Evolutionary conservation across 2,888 invertebrate species (phyloP), one percentile per base, ranked within the genome.

Genomic region (Cremastinae sp.): DNA sequence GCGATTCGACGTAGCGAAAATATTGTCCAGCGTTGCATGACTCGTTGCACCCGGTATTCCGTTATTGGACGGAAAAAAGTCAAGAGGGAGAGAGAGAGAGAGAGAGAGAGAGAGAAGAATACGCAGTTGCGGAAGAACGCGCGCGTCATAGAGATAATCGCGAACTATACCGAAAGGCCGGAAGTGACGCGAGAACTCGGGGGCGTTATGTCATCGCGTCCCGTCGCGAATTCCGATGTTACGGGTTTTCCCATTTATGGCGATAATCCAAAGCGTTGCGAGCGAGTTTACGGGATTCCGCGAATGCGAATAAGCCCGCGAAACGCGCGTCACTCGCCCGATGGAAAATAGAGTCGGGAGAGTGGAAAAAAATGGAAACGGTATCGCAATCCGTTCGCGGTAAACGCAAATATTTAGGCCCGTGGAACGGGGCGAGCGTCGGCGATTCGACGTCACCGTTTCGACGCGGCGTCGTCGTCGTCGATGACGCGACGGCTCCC

Each of bases 331-430:
- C n/a, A 28, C 22, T 1, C 12, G 20, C n/a, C 10, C 1, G 2
- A 28, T 36, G 64, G 12, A 16, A 58, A 16, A 28, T 28, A 34
- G 58, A 9, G 49, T n/a, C n/a, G n/a, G 62, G 43, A 53, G 53
- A 43, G 51, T 45, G n/a, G n/a, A n/a, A 12, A 18, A 20, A 47
- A 64, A 64, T 47, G n/a, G 18, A 38, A 12, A 10, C 22, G 16
- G 51, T 53, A 53, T 51, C 68, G 56, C 78, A 59, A 73, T 79
- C 77, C 74, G 72, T 20, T 61, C 59, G 65, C 53, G 59, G 47
- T 73, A n/a, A 45, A 43, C 58, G 68, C 76, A 83, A 84, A 84
- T 85, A 84, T 85, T 84, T 80, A 79, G 75, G 77, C 65, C 58
- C 62, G 36, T 59, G 54, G 73, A 68, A 68, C 36, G 36, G 45